phyloP scores from a whole-genome alignment of 2,797 vertebrate species.

The Pangasius mekongensis region DNA sequence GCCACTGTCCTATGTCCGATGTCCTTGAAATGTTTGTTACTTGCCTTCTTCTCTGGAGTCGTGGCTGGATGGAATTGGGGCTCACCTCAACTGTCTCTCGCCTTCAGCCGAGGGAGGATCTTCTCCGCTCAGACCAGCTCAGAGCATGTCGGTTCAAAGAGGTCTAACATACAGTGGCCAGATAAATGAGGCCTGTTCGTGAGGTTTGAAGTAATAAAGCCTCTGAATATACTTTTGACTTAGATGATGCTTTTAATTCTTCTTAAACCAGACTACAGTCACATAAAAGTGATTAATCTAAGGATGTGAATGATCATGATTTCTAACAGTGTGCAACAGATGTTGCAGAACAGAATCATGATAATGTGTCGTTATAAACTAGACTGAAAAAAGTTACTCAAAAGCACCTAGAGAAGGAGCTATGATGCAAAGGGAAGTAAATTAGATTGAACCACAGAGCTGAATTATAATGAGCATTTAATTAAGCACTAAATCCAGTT shows the following conservation, averaged over 20 bases:
- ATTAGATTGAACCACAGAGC: neutral
- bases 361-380: neutral
- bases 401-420: neutral
- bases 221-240: neutral
- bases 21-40: constrained; percentile 66
- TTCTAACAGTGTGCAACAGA: neutral
- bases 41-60: constrained; percentile 44
- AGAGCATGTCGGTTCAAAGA: neutral
- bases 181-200: neutral
- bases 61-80: constrained; percentile 14
- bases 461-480: neutral
- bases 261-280: neutral
- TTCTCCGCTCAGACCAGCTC: neutral
- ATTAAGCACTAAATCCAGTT: neutral
- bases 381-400: neutral
- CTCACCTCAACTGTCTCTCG: constrained; percentile 9
- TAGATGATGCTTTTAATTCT: neutral
- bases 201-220: neutral
- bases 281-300: neutral
- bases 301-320: neutral
- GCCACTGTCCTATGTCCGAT: constrained; percentile 38
- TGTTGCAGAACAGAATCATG: neutral
- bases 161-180: neutral
- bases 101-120: neutral
- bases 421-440: neutral